Evolutionary conservation across 2,888 invertebrate genomes (phyloP), one percentile per base, ranked within the genome.

Genomic region (Tiliacea aurago): DNA sequence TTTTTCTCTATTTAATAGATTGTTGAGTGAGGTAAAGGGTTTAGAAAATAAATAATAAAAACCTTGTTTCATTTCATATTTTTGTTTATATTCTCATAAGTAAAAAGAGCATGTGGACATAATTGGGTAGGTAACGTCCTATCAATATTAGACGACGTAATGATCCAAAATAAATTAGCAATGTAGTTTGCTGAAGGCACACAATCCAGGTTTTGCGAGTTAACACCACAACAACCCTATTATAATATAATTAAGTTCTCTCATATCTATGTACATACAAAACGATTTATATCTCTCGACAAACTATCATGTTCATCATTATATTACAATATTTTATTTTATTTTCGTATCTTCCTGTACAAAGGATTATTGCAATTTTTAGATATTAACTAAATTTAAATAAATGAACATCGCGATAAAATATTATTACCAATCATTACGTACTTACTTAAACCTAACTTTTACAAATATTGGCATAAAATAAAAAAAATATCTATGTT

Each of bases 391-490:
- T 83, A 84, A 85, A 73, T 84, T 84, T 79, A 88, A 86, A 86
- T 85, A 86, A 84, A 81, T 82, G 78, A 86, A 85, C 78, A 64
- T 81, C 67, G 67, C 73, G 76, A 77, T 86, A 86, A 81, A 77
- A 78, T 84, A 85, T 84, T 79, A 87, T 82, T 86, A 86, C 84
- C 86, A 87, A 88, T 86, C 81, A 84, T 86, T 86, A 88, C 87
- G 86, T 87, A 84, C 86, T 84, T 87, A 83, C 86, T 86, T 87
- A 88, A 78, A 81, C 70, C 87, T 88, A 88, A 72, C 72, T 86
- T 85, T 84, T 86, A 87, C 84, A 86, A 88, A 88, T 90, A 93
- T 92, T 90, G 91, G 90, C 91, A 91, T 92, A 90, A 88, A 88
- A 90, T 88, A 88, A 90, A 87, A 78, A 88, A 90, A 86, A 89